Evolutionary conservation across 2,113 vertebrate species (phyloP).

Genomic region (Caretta caretta): DNA sequence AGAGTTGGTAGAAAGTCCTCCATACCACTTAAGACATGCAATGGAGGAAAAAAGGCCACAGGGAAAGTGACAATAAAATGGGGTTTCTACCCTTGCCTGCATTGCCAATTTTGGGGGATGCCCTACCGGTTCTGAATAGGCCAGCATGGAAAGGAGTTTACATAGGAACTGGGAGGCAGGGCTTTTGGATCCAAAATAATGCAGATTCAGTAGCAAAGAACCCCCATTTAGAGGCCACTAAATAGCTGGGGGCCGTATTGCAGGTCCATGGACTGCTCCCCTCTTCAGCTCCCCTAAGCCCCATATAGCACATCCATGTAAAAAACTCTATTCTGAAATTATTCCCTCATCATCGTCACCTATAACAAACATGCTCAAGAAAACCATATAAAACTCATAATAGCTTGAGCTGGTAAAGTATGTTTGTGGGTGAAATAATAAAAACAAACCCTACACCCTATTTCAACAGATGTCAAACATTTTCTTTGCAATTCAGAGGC

Average conservation of each 20-base stretch:
- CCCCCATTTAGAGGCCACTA: background rate
- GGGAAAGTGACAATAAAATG: background rate
- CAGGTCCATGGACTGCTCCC: background rate
- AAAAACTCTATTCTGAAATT: background rate
- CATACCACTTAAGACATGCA: background rate
- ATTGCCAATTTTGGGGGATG: background rate
- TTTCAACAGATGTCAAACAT: background rate
- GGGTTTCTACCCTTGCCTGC: background rate
- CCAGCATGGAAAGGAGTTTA: background rate
- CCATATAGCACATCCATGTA: background rate
- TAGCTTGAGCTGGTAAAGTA: fast-evolving
- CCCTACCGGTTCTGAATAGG: background rate
- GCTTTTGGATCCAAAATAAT: background rate
- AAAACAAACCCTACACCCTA: background rate
- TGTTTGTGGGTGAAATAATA: background rate
- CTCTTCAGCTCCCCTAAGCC: background rate
- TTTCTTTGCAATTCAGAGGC: background rate
- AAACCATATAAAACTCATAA: background rate
- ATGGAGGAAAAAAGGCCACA: background rate
- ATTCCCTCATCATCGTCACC: background rate
- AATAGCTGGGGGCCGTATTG: background rate
- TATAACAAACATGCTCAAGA: background rate
- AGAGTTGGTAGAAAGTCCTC: background rate
- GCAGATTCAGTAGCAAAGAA: background rate
- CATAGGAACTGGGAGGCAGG: background rate